Evolutionary conservation across 1,140 invertebrate genomes (phyloP), one percentile per base, ranked within the genome.

Genomic region (Batillaria attramentaria): DNA sequence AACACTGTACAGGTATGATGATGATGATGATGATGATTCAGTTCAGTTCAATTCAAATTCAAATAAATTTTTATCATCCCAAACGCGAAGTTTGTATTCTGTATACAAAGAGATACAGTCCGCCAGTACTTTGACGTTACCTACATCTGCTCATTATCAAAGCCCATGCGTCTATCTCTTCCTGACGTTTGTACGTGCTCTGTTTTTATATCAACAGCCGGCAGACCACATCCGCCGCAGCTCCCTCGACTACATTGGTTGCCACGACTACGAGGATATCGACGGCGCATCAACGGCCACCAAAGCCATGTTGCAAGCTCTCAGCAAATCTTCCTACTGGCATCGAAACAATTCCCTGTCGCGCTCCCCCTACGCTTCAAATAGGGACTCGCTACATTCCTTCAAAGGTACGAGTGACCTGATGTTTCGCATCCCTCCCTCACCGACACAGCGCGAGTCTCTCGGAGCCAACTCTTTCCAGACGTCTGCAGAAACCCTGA

Each of bases 221-320:
- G 80, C 77, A 81, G 80, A 78, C 80, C 77, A 77, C 80, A 83
- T 84, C 78, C 66, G 75, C 70, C 75, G 75, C 66, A 82, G 75
- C 65, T 46, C 84, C 39, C 41, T 79, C 54, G 81, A 85, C 50
- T 84, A 84, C 65, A 82, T 86, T 37, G 79, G 72, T 37, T 79
- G 76, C 41, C 83, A 87, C 78, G 86, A 87, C 73, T 87, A 87
- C 62, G 86, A 87, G 46, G 85, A 87, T 62, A 78, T 84, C 5
- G 81, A 84, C 50, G 83, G 83, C 37, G 50, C 80, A 73, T 77
- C 80, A 68, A 65, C 72, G 69, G 41, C 72, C n/a, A 57, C 73
- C 46, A 65, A 79, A 50, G 35, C 77, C 68, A 35, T 80, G 79
- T 37, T 75, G 57, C 73, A 75, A 18, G 73, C 73, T 24, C 57